Conservation (phyloP, 2,888 invertebrate species). For the Augiades crinisus region DNA sequence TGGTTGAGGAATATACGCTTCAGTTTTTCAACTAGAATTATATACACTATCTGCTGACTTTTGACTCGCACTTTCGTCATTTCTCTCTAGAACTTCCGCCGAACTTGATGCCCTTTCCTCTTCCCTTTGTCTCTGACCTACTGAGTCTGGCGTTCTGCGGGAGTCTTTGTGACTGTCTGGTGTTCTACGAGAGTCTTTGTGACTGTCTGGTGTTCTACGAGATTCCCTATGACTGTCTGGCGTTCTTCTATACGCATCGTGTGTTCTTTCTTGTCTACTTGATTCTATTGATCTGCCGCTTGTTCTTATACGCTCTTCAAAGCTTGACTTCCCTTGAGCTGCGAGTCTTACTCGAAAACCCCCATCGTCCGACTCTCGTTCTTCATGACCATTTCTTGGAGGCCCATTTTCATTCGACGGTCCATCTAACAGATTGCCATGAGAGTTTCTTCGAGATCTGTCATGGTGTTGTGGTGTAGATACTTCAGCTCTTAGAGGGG, state of each 20-base stretch:
- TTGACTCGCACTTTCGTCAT: constrained; percentile 70
- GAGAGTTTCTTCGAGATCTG: constrained; percentile 78
- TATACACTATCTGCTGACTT: constrained; percentile 81
- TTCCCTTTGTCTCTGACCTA: constrained; percentile 59
- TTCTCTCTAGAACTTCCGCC: constrained; percentile 48
- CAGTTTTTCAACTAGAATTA: constrained; percentile 74
- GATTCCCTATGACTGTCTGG: constrained; percentile 55
- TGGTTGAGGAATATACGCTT: constrained; percentile 65
- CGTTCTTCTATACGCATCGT: constrained; percentile 64
- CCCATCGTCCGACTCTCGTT: constrained; percentile 83
- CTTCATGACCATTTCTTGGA: constrained; percentile 54
- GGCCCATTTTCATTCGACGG: constrained; percentile 51
- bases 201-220: constrained; percentile 59
- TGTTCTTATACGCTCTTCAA: constrained; percentile 70
- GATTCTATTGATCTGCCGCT: constrained; percentile 70
- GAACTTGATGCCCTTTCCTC: constrained; percentile 58
- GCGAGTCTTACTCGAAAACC: constrained; percentile 78
- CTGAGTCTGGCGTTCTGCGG: constrained; percentile 60
- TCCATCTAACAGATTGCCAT: constrained; percentile 81
- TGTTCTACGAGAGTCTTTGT: constrained; percentile 51
- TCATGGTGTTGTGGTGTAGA: constrained; percentile 62
- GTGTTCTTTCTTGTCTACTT: constrained; percentile 46
- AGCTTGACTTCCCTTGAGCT: constrained; percentile 63
- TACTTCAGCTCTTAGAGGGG: constrained; percentile 59
- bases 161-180: constrained; percentile 55